A percentile compares a stretch with the other conserved stretches of the same genome.
Evolutionary conservation across 2,113 vertebrate genomes (phyloP).

Genomic region (Loxodonta africana): DNA sequence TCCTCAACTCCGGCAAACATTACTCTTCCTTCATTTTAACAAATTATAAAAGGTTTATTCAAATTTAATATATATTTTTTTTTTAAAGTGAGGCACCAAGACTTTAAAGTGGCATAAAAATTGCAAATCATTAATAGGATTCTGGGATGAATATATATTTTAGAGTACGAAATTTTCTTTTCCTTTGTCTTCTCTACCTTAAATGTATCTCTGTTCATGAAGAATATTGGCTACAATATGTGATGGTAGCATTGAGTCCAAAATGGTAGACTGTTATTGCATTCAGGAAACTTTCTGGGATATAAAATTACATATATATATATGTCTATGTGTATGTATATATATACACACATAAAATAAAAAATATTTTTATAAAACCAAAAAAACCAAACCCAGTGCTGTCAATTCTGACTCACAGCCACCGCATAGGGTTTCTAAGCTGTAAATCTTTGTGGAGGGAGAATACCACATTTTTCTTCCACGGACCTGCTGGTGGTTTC

Average conservation of each 20-base stretch:
- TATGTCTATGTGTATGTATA: not conserved
- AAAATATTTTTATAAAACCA: not conserved
- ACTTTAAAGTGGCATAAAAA: constrained; percentile 42
- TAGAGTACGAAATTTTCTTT: constrained; percentile 6
- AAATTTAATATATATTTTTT: not conserved
- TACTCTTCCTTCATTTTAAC: constrained; percentile 68
- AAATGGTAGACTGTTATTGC: not conserved
- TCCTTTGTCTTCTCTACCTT: not conserved
- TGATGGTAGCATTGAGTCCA: not conserved
- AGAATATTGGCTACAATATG: not conserved
- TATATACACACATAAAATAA: not conserved
- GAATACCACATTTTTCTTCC: too few species aligned
- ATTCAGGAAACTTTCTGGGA: not conserved
- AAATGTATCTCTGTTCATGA: constrained; percentile 32
- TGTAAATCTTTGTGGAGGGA: too few species aligned
- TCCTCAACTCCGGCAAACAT: constrained; percentile 57
- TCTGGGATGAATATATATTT: constrained; percentile 33
- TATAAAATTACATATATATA: not conserved
- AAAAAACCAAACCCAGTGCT: too few species aligned
- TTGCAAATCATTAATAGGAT: constrained; percentile 38
- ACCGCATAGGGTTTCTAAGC: too few species aligned
- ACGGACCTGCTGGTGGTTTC: too few species aligned
- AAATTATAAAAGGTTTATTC: constrained; percentile 74
- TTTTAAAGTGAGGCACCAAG: constrained; percentile 32
- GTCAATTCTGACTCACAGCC: too few species aligned